These are phyloP conservation scores for Pseudoips prasinana DNA, from an alignment of 2,888 invertebrate genomes.

Conservation along the genomic window DNA sequence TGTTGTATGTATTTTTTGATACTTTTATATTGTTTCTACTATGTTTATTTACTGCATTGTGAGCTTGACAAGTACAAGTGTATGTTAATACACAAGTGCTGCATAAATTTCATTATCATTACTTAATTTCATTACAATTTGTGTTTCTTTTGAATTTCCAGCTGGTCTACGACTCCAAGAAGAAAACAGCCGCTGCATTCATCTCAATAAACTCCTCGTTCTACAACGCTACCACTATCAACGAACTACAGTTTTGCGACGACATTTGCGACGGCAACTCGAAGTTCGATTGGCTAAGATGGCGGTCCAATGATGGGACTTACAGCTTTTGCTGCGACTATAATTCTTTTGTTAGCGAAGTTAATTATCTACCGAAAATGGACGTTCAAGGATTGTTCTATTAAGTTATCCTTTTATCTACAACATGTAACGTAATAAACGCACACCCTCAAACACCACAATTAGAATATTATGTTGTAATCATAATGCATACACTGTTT, in stretches of 20 bases:
- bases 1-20: too few species aligned
- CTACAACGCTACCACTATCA: constrained; percentile 42
- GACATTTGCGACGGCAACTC: constrained; percentile 51
- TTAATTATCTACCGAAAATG: constrained; percentile 40
- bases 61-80: too few species aligned
- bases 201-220: constrained; percentile 62
- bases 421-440: too few species aligned
- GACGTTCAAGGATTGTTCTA: constrained; percentile 33
- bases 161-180: constrained; percentile 56
- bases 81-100: too few species aligned
- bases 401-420: constrained; percentile 4
- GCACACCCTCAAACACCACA: too few species aligned
- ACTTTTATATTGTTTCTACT: too few species aligned
- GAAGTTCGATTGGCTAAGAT: constrained; percentile 55
- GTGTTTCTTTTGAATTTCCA: constrained; percentile 32
- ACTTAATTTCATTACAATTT: too few species aligned
- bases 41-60: too few species aligned
- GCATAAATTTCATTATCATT: too few species aligned
- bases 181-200: constrained; percentile 52
- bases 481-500: too few species aligned
- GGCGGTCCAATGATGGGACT: constrained; percentile 61
- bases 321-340: constrained; percentile 69
- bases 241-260: constrained; percentile 49
- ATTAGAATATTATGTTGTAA: too few species aligned
- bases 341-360: constrained; percentile 38